Conservation (phyloP, 2,113 vertebrate genomes). For the Himantopus leucocephalus region DNA sequence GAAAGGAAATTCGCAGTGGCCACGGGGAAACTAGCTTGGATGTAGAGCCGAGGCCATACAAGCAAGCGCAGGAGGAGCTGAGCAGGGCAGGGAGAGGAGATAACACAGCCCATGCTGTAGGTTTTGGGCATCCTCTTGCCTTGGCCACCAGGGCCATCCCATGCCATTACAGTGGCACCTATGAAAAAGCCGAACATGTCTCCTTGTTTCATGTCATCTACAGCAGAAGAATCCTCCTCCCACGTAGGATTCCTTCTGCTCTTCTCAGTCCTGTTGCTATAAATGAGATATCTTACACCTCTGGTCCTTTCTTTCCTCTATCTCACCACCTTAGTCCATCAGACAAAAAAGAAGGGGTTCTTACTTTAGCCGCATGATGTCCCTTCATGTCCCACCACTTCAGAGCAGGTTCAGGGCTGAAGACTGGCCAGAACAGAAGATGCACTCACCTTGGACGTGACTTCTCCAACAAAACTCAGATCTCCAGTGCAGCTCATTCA, state of each 20-base stretch:
- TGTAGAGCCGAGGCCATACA: too few relatives aligned
- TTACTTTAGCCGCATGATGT: background rate
- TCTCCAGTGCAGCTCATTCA: background rate
- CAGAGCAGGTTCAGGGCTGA: background rate
- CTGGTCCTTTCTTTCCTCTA: background rate
- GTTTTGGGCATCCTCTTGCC: background rate
- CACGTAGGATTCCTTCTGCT: background rate
- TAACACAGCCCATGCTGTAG: background rate
- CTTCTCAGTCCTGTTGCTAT: background rate
- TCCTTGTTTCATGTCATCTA: background rate
- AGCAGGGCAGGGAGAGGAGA: background rate
- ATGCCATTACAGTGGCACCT: background rate
- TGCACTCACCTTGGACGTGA: background rate
- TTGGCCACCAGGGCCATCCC: background rate
- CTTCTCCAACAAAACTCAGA: background rate
- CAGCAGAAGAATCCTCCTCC: background rate
- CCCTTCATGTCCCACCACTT: background rate
- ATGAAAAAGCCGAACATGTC: background rate
- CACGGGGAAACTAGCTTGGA: background rate
- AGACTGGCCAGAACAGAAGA: background rate
- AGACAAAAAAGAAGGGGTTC: background rate
- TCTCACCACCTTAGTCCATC: background rate
- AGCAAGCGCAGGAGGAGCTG: background rate
- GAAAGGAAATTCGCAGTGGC: rapidly evolving
- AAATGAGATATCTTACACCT: background rate